phyloP scores from a whole-genome alignment of 30 jellyfish, hydroid and myxozoan species.

The Hydractinia symbiolongicarpus region DNA sequence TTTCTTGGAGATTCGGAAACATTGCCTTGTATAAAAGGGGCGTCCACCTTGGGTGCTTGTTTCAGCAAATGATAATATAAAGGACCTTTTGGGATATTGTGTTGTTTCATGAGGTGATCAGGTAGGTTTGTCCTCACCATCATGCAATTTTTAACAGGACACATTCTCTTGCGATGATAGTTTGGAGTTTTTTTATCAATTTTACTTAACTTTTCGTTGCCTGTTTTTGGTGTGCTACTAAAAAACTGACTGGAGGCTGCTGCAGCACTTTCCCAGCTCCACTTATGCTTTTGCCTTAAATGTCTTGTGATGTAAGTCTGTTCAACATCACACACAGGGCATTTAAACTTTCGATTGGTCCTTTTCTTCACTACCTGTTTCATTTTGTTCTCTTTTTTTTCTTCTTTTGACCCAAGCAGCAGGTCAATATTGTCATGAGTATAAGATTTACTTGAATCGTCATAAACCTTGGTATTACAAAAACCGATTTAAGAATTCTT shows the following conservation, averaged over 20 bases:
- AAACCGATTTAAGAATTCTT: too few species aligned
- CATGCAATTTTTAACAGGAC: neutral
- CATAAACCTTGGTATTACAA: too few species aligned
- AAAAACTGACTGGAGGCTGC: constrained; percentile 4
- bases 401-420: too few species aligned
- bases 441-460: too few species aligned
- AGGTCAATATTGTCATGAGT: too few species aligned
- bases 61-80: neutral
- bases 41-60: constrained; percentile 5
- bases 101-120: neutral
- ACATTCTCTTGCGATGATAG: neutral
- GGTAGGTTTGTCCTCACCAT: neutral
- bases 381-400: too few species aligned
- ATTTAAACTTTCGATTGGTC: neutral
- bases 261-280: constrained; percentile 8
- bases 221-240: neutral
- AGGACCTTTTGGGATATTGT: neutral
- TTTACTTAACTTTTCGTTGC: too few species aligned
- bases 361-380: too few species aligned
- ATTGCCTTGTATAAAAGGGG: neutral
- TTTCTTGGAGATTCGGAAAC: neutral
- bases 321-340: neutral
- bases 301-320: neutral
- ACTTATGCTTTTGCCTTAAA: neutral
- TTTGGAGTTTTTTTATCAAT: neutral